These are phyloP conservation scores for Danionella dracula DNA, from an alignment of 2,797 vertebrate species.

Conservation along the genomic window DNA sequence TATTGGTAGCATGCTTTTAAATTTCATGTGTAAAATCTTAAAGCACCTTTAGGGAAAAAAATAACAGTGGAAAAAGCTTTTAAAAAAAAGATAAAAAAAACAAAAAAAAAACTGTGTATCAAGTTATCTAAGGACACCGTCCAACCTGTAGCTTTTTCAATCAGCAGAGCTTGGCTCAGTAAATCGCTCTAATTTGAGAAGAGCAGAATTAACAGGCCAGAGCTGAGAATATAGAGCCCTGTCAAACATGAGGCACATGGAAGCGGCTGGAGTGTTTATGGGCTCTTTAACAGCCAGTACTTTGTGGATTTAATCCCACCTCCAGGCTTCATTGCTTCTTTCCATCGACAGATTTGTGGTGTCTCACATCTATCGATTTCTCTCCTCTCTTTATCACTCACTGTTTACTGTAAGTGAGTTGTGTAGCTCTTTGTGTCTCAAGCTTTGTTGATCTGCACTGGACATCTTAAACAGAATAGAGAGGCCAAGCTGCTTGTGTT, in stretches of 20 bases:
- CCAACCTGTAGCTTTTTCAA: not conserved
- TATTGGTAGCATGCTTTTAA: too few species aligned
- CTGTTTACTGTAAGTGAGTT: conserved; percentile 61
- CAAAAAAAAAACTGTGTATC: too few species aligned
- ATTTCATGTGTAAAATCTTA: too few species aligned
- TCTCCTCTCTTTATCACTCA: conserved; percentile 63
- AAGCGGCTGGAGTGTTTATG: not conserved
- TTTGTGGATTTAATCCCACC: conserved; percentile 62
- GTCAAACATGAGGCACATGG: conserved; percentile 10
- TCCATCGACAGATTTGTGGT: conserved; percentile 63
- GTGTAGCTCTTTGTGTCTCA: conserved; percentile 60
- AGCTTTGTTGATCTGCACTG: conserved; percentile 52
- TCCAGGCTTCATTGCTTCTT: conserved; percentile 54
- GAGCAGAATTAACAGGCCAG: conserved; percentile 27
- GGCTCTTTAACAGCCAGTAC: conserved; percentile 39
- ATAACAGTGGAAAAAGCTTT: too few species aligned
- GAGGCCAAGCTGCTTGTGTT: conserved; percentile 48
- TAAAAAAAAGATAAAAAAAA: too few species aligned
- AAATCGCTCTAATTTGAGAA: conserved; percentile 31
- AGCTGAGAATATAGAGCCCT: conserved; percentile 5
- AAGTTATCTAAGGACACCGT: not conserved
- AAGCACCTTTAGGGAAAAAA: too few species aligned
- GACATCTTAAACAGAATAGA: conserved; percentile 37
- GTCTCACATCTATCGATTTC: conserved; percentile 68
- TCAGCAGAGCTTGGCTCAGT: conserved; percentile 13